Evolutionary conservation across 2,113 vertebrate species (phyloP), one percentile per base, ranked within the genome.

Genomic region (Phalacrocorax brasilianus): DNA sequence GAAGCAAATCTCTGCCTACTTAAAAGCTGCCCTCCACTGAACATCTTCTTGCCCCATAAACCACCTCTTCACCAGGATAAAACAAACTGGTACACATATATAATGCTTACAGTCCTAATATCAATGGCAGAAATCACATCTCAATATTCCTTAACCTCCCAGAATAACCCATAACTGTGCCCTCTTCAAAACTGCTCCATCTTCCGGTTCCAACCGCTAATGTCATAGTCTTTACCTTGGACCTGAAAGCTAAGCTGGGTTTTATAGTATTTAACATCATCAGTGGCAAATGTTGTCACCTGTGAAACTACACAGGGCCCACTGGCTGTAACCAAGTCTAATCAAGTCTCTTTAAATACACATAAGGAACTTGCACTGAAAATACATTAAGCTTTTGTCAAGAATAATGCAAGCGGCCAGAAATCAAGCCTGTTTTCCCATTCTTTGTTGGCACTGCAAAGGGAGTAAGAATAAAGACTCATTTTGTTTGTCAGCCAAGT

Each of bases 361-460:
- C 22, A 1, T 1, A 40, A 58, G 75, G 53, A 89, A 63, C 74
- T 62, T 7, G 13, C 30, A 49, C n/a, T 23, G 22, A 66, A 71
- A 67, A 44, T 1, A 49, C 9, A 55, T 4, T 4, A 44, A 40
- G 56, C 40, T 58, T 53, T 33, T 91, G 61, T 53, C 30, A 56
- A 59, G 86, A 35, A 65, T 67, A 72, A 94, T 79, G 92, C 93
- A 92, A 92, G 70, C 89, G 72, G 76, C 28, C 84, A 82, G 93
- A 85, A 96, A 91, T 17, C 71, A 40, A 58, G 85, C 61, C 74
- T 40, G 81, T 44, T 87, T 58, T 14, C 81, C 42, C 38, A 18
- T 9, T 80, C 85, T 49, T 56, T 63, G 56, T 17, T 52, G 82
- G 73, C 70, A 63, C 23, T 30, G 56, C 75, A 9, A 44, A 58